These are phyloP conservation scores for Resseliella maxima DNA, from an alignment of 2,888 invertebrate genomes.

Conservation along the genomic window DNA sequence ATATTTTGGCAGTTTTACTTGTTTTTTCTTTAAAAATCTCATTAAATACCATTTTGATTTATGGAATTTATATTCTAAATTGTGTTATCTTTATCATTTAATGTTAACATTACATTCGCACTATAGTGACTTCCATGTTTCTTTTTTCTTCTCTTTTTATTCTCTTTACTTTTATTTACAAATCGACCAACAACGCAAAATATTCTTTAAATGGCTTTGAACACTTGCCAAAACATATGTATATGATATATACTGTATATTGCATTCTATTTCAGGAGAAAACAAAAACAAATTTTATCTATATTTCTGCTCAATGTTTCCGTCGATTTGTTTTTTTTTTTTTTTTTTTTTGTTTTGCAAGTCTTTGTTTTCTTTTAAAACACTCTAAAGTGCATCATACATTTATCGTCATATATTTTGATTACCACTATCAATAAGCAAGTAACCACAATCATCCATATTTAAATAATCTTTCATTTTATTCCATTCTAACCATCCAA, in stretches of 20 bases:
- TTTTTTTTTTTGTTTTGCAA: background rate
- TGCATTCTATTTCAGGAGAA: background rate
- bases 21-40: too few relatives aligned
- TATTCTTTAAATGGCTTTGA: constrained; percentile 30
- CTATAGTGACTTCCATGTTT: background rate
- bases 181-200: background rate
- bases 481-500: background rate
- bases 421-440: background rate
- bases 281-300: too few relatives aligned
- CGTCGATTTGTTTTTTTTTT: background rate
- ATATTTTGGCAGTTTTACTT: too few relatives aligned
- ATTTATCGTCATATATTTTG: background rate
- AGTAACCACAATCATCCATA: background rate
- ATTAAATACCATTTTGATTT: background rate
- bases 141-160: background rate
- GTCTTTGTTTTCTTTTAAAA: too few relatives aligned
- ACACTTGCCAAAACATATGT: background rate
- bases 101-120: background rate
- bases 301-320: background rate
- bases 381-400: background rate
- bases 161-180: background rate
- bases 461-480: background rate
- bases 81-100: background rate
- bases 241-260: background rate
- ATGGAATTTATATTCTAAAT: background rate